Evolutionary conservation across 1,140 invertebrate species (phyloP).

Genomic region (Ostrea denselamellosa): DNA sequence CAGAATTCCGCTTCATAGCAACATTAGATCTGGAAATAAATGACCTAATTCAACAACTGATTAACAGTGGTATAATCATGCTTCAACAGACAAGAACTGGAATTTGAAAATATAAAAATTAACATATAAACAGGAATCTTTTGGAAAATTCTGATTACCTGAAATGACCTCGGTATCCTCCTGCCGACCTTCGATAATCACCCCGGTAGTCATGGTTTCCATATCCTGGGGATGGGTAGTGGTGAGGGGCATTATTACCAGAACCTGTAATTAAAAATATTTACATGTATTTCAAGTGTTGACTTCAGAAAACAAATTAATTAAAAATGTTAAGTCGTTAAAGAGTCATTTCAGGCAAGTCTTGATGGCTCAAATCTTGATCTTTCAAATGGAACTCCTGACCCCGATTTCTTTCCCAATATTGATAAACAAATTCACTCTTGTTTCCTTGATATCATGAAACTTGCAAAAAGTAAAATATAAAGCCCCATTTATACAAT

Average conservation of each 20-base stretch:
- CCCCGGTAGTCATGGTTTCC: conserved; percentile 20
- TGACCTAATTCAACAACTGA: background rate
- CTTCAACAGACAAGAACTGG: background rate
- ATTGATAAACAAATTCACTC: too few relatives aligned
- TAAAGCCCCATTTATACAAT: too few relatives aligned
- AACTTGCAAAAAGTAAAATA: too few relatives aligned
- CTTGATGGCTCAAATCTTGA: too few relatives aligned
- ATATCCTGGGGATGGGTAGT: background rate
- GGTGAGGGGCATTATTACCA: conserved; percentile 6
- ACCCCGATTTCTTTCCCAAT: too few relatives aligned
- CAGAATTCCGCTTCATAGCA: conserved; percentile 34
- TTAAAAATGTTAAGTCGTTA: too few relatives aligned
- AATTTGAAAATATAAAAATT: background rate
- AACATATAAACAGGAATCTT: background rate
- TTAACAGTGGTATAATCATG: background rate
- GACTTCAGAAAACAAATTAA: too few relatives aligned
- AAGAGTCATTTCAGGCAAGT: too few relatives aligned
- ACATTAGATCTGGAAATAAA: conserved; percentile 47
- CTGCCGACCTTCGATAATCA: conserved; percentile 19
- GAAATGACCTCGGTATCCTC: conserved; percentile 31
- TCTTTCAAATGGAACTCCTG: too few relatives aligned
- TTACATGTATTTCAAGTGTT: too few relatives aligned
- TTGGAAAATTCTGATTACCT: background rate
- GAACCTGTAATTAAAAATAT: background rate
- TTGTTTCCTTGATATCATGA: too few relatives aligned